phyloP scores from a whole-genome alignment of 2,888 invertebrate species.

The Ctenicera cuprea region DNA sequence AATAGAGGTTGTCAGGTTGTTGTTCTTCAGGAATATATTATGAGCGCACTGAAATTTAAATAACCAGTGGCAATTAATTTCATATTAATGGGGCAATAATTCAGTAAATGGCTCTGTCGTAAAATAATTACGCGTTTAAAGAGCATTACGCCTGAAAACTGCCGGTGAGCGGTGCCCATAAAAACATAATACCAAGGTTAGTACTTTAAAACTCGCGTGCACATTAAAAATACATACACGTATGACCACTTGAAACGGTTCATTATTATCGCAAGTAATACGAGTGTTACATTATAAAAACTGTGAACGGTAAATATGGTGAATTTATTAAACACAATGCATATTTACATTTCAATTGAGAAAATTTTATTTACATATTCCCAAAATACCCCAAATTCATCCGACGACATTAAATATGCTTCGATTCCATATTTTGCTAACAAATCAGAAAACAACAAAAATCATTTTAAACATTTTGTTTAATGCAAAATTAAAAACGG shows the following conservation, averaged over 20 bases:
- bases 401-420: too few species aligned
- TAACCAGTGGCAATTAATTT: conserved; percentile 44
- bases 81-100: conserved; percentile 39
- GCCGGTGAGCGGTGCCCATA: conserved; percentile 17
- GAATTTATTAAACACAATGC: background rate
- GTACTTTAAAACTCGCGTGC: conserved; percentile 7
- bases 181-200: conserved; percentile 4
- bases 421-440: too few species aligned
- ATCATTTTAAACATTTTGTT: too few species aligned
- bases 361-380: too few species aligned
- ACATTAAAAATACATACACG: conserved; percentile 16
- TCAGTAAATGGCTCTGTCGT: conserved; percentile 31
- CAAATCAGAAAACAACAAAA: too few species aligned
- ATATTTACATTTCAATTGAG: too few species aligned
- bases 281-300: conserved; percentile 6
- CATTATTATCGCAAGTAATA: conserved; percentile 12
- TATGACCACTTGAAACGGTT: conserved; percentile 2
- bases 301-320: background rate
- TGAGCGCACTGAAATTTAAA: conserved; percentile 40
- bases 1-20: conserved; percentile 35
- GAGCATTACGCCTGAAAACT: conserved; percentile 8
- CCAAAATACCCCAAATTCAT: too few species aligned
- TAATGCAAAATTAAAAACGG: too few species aligned
- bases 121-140: conserved; percentile 32
- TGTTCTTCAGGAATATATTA: conserved; percentile 34